Conservation (phyloP, 2,797 vertebrate species). For the Molossus alvarezi region DNA sequence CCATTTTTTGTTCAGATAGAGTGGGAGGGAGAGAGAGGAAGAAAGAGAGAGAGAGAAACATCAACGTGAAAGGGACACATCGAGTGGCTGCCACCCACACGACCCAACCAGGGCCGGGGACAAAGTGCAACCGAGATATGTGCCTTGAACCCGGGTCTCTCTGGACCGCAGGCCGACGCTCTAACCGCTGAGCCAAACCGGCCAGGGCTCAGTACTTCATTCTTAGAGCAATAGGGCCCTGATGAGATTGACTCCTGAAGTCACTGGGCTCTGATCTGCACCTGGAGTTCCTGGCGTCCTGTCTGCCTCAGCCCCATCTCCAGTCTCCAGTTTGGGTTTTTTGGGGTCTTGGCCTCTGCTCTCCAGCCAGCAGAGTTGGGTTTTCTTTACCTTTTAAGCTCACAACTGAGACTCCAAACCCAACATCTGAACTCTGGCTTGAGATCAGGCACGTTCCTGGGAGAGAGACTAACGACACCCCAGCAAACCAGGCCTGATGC, state of each 20-base stretch:
- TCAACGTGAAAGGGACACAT: too few species aligned
- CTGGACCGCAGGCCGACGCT: too few species aligned
- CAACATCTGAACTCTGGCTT: not conserved
- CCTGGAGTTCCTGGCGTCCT: not conserved
- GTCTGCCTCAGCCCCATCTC: not conserved
- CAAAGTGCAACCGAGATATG: too few species aligned
- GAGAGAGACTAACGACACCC: not conserved
- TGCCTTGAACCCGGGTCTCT: too few species aligned
- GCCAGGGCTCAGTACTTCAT: not conserved
- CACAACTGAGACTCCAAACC: not conserved
- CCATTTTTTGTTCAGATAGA: too few species aligned
- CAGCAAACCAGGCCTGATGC: not conserved
- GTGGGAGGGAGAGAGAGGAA: too few species aligned
- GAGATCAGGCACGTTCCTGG: not conserved
- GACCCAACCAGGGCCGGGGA: too few species aligned
- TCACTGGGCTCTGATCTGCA: not conserved
- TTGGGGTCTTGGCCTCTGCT: not conserved
- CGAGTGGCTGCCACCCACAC: too few species aligned
- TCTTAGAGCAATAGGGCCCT: not conserved
- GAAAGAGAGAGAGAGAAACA: too few species aligned
- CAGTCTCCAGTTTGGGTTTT: not conserved
- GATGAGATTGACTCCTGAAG: not conserved
- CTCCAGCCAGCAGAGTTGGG: not conserved
- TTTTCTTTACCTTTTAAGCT: conserved; percentile 11
- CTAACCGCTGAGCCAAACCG: too few species aligned